These are phyloP conservation scores for Kobus ellipsiprymnus DNA, from an alignment of 2,113 vertebrate species.

Conservation along the genomic window DNA sequence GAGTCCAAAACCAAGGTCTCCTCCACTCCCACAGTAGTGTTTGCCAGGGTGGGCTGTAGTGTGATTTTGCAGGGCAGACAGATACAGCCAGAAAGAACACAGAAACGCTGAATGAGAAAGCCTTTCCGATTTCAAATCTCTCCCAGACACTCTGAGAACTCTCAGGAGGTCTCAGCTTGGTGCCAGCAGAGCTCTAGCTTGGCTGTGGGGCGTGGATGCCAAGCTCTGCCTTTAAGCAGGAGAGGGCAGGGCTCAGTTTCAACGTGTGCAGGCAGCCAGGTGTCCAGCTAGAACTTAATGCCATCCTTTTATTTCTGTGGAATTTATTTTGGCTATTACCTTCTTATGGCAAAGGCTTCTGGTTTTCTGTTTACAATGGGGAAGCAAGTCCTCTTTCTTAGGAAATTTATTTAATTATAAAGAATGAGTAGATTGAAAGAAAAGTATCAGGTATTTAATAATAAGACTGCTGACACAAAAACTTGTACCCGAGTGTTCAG, in stretches of 20 bases:
- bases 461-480: background rate
- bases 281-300: background rate
- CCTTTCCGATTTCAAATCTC: background rate
- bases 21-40: background rate
- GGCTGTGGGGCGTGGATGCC: accelerated
- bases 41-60: background rate
- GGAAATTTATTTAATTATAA: background rate
- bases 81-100: background rate
- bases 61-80: background rate
- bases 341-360: background rate
- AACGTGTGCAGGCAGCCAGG: accelerated
- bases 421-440: background rate
- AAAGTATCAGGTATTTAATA: background rate
- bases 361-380: background rate
- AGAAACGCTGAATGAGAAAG: background rate
- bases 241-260: background rate
- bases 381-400: background rate
- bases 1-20: background rate
- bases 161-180: background rate
- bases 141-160: background rate
- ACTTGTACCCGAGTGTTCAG: accelerated
- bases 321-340: no score
- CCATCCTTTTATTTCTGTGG: background rate
- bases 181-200: no score
- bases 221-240: background rate